A percentile compares a stretch with the other conserved stretches of the same genome.
Evolutionary conservation across 2,113 vertebrate genomes (phyloP).

Genomic region (Arothron firmamentum): DNA sequence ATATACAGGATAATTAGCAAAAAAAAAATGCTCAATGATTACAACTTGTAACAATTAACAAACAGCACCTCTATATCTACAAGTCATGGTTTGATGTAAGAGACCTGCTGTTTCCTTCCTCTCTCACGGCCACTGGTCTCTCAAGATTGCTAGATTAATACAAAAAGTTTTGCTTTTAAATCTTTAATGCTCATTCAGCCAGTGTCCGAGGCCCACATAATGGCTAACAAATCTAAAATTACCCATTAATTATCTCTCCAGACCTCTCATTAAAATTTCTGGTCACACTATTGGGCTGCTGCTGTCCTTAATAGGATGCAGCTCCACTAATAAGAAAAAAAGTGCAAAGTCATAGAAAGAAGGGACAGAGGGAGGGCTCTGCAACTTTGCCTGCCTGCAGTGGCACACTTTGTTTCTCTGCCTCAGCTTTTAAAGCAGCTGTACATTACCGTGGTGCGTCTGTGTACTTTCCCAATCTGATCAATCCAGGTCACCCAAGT

Average conservation of each 20-base stretch:
- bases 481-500: not conserved
- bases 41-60: no score
- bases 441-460: no score
- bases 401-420: slow-evolving; percentile 9
- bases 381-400: slow-evolving; percentile 14
- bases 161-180: slow-evolving; percentile 67
- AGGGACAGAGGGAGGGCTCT: slow-evolving; percentile 16
- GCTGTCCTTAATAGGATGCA: slow-evolving; percentile 43
- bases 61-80: not conserved
- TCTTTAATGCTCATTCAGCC: slow-evolving; percentile 69
- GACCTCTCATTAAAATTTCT: slow-evolving; percentile 66
- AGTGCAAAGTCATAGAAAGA: slow-evolving; percentile 66
- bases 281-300: slow-evolving; percentile 46
- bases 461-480: not conserved
- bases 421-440: no score
- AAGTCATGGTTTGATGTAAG: not conserved
- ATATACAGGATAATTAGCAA: no score
- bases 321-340: slow-evolving; percentile 59
- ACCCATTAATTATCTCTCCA: slow-evolving; percentile 55
- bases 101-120: slow-evolving; percentile 17
- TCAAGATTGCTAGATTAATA: slow-evolving; percentile 47
- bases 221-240: slow-evolving; percentile 57
- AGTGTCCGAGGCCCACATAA: slow-evolving; percentile 36
- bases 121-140: no score
- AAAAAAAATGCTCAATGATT: no score